Conservation (phyloP, 2,113 vertebrate genomes). For the Bos taurus region DNA sequence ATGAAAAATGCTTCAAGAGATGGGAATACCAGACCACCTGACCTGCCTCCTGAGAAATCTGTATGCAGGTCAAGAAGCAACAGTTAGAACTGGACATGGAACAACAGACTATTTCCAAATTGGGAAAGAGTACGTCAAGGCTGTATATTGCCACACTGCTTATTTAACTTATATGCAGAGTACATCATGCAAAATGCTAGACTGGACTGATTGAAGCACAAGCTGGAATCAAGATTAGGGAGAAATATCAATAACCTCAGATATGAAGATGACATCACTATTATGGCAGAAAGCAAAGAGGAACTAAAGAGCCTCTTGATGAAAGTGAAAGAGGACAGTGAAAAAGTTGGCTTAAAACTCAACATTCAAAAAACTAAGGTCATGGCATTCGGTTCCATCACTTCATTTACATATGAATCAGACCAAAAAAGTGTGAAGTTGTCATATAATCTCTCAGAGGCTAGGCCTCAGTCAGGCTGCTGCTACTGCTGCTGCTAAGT, state of each 20-base stretch:
- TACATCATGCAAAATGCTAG: background rate
- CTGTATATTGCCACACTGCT: background rate
- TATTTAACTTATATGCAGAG: background rate
- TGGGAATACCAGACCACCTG: background rate
- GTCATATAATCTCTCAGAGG: background rate
- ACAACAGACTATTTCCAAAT: background rate
- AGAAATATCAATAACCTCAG: background rate
- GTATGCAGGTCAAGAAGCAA: background rate
- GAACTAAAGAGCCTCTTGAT: background rate
- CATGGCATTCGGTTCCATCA: background rate
- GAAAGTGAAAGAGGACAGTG: background rate
- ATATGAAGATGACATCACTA: background rate
- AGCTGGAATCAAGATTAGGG: background rate
- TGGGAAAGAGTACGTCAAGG: background rate
- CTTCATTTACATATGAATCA: conserved; percentile 28
- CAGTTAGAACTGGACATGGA: background rate
- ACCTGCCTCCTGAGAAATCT: background rate
- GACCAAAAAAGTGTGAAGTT: background rate
- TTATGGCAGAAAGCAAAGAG: background rate
- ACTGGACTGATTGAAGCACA: background rate
- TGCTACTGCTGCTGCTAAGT: too few relatives aligned
- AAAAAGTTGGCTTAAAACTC: background rate
- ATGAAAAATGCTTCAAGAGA: background rate
- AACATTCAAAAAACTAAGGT: background rate
- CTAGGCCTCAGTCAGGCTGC: background rate